phyloP scores from a whole-genome alignment of 2,113 vertebrate species.

The Sclerurus mexicanus region DNA sequence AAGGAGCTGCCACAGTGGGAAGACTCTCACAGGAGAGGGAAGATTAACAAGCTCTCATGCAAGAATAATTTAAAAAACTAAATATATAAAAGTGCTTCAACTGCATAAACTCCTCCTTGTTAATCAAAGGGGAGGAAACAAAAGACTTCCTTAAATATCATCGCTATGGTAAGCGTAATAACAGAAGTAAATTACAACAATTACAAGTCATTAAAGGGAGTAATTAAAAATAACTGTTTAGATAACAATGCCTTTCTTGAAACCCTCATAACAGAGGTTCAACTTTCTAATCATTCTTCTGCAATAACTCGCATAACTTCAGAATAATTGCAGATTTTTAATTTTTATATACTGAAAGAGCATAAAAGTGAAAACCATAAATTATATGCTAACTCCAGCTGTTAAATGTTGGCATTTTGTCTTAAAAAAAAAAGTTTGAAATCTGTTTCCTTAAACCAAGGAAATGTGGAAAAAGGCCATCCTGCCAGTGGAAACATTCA shows the following conservation, averaged over 20 bases:
- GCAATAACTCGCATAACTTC: conserved; percentile 51
- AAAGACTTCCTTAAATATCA: conserved; percentile 62
- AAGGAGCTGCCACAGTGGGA: not conserved
- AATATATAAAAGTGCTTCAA: not conserved
- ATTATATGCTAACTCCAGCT: conserved; percentile 80
- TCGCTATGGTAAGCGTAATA: conserved; percentile 27
- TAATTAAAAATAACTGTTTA: conserved; percentile 71
- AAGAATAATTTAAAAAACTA: not conserved
- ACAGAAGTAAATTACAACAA: conserved; percentile 65
- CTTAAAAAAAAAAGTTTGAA: conserved; percentile 78
- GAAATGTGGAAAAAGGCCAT: conserved; percentile 96
- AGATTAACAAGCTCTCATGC: not conserved
- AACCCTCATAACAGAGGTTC: conserved; percentile 28
- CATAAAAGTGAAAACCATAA: conserved; percentile 73
- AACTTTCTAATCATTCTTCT: conserved; percentile 60
- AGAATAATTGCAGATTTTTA: conserved; percentile 69
- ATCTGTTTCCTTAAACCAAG: conserved; percentile 97
- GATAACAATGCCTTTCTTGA: conserved; percentile 68
- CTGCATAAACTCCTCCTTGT: conserved; percentile 36
- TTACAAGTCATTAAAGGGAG: conserved; percentile 69
- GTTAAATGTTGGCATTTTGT: conserved; percentile 82
- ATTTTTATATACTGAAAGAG: conserved; percentile 61
- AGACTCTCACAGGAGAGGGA: not conserved
- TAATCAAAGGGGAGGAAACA: conserved; percentile 54
- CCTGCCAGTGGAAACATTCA: conserved; percentile 86